Conservation (phyloP, 1,140 invertebrate genomes). For the Radopholus similis region DNA sequence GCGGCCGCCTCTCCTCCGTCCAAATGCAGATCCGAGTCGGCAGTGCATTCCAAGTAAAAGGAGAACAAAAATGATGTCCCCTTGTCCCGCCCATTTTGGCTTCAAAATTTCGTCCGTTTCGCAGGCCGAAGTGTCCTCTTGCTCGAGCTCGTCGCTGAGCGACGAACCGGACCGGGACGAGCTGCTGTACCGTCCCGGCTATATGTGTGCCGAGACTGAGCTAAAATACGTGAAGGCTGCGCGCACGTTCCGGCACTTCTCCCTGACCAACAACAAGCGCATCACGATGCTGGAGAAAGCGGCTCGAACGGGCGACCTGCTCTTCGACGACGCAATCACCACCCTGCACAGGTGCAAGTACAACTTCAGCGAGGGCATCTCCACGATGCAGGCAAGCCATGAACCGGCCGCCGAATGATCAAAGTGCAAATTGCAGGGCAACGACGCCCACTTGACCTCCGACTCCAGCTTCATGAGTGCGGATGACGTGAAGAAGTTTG, state of each 20-base stretch:
- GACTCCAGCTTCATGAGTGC: slow-evolving; percentile 46
- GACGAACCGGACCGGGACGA: slow-evolving; percentile 54
- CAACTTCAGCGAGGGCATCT: slow-evolving; percentile 47
- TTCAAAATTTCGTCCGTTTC: slow-evolving; percentile 18
- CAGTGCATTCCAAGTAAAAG: slow-evolving; percentile 79
- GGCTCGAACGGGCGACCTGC: slow-evolving; percentile 33
- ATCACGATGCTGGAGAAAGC: slow-evolving; percentile 40
- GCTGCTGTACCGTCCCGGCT: slow-evolving; percentile 47
- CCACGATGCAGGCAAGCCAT: slow-evolving; percentile 26
- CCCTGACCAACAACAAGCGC: slow-evolving; percentile 31
- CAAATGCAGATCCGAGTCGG: slow-evolving; percentile 91
- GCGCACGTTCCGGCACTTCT: slow-evolving; percentile 36
- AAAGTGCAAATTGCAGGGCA: neutral
- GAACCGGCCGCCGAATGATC: neutral
- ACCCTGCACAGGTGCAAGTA: slow-evolving; percentile 52
- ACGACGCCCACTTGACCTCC: slow-evolving; percentile 31
- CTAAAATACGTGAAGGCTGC: slow-evolving; percentile 46
- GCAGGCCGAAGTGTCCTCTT: slow-evolving; percentile 47
- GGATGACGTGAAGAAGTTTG: slow-evolving; percentile 77
- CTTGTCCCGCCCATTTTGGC: slow-evolving; percentile 10
- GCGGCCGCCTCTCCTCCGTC: slow-evolving; percentile 72
- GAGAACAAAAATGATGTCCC: neutral
- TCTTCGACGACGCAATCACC: slow-evolving; percentile 43
- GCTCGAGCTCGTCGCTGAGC: slow-evolving; percentile 24
- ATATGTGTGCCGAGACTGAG: slow-evolving; percentile 42